These are phyloP conservation scores for Lumbricus terrestris DNA, from an alignment of 2,888 invertebrate species.

Conservation along the genomic window DNA sequence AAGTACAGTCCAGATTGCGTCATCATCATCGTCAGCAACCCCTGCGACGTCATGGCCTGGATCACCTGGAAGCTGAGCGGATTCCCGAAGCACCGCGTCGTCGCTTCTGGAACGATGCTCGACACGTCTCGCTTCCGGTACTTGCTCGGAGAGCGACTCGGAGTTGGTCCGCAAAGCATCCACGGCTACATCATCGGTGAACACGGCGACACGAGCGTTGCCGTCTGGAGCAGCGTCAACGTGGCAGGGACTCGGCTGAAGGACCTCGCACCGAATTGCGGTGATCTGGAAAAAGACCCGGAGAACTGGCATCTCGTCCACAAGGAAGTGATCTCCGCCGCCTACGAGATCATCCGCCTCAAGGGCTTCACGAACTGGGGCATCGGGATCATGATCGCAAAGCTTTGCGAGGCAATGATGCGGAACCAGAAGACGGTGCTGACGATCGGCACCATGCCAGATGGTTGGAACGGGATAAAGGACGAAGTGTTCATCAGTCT, in stretches of 20 bases:
- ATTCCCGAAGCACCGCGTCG: conserved; percentile 79
- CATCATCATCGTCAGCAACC: conserved; percentile 84
- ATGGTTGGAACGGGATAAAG: conserved; percentile 78
- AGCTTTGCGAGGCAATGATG: conserved; percentile 72
- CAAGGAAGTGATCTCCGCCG: conserved; percentile 77
- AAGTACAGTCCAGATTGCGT: conserved; percentile 83
- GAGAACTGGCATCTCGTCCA: conserved; percentile 80
- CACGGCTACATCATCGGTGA: conserved; percentile 93
- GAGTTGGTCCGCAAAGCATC: conserved; percentile 78
- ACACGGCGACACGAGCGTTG: conserved; percentile 86
- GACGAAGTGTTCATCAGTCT: conserved; percentile 82
- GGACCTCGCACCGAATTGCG: conserved; percentile 75
- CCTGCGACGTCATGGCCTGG: conserved; percentile 87
- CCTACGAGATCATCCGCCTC: conserved; percentile 81
- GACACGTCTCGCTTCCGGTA: conserved; percentile 89
- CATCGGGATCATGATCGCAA: conserved; percentile 76
- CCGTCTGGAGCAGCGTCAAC: conserved; percentile 91
- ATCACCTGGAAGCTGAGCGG: conserved; percentile 94
- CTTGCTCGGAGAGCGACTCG: conserved; percentile 77
- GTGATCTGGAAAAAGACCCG: conserved; percentile 70
- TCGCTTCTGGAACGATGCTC: conserved; percentile 89
- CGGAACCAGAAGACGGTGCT: conserved; percentile 74
- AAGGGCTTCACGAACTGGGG: conserved; percentile 92
- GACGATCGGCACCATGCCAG: conserved; percentile 75
- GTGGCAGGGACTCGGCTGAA: conserved; percentile 81